phyloP scores from a whole-genome alignment of 1,140 invertebrate genomes.

The Drosophila mauritiana region DNA sequence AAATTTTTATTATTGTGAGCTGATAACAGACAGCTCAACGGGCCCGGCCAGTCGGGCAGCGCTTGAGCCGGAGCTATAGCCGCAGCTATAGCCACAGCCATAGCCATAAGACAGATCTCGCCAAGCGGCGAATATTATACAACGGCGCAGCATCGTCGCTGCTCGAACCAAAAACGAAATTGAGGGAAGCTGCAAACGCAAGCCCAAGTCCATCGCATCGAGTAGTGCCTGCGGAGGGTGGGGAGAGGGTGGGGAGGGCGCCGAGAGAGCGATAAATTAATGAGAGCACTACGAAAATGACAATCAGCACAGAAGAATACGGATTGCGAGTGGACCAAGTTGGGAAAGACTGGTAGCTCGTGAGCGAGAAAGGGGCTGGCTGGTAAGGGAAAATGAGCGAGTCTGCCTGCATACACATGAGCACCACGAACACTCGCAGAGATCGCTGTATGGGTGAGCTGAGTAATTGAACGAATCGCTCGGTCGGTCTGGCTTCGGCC shows the following conservation, averaged over 20 bases:
- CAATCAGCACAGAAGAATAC: slow-evolving; percentile 53
- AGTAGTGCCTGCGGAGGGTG: slow-evolving; percentile 27
- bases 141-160: slow-evolving; percentile 46
- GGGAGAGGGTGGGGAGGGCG: slow-evolving; percentile 11
- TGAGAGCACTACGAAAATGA: slow-evolving; percentile 65
- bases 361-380: slow-evolving; percentile 12
- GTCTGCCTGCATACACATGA: slow-evolving; percentile 2
- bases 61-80: slow-evolving; percentile 66
- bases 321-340: slow-evolving; percentile 69
- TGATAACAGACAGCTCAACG: slow-evolving; percentile 76
- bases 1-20: slow-evolving; percentile 83
- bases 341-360: slow-evolving; percentile 64
- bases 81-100: slow-evolving; percentile 34
- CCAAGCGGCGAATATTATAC: slow-evolving; percentile 66
- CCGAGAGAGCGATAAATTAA: slow-evolving; percentile 59
- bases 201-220: slow-evolving; percentile 40
- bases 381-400: slow-evolving; percentile 10
- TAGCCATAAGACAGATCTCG: slow-evolving; percentile 71
- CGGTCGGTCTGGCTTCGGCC: slow-evolving; percentile 31
- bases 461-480: slow-evolving; percentile 54
- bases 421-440: neutral
- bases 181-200: slow-evolving; percentile 72
- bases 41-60: slow-evolving; percentile 46
- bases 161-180: slow-evolving; percentile 73
- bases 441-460: slow-evolving; percentile 35